A percentile compares a stretch with the other conserved stretches of the same genome.
phyloP scores from a whole-genome alignment of 2,888 invertebrate genomes.

The Athalia rosae region DNA sequence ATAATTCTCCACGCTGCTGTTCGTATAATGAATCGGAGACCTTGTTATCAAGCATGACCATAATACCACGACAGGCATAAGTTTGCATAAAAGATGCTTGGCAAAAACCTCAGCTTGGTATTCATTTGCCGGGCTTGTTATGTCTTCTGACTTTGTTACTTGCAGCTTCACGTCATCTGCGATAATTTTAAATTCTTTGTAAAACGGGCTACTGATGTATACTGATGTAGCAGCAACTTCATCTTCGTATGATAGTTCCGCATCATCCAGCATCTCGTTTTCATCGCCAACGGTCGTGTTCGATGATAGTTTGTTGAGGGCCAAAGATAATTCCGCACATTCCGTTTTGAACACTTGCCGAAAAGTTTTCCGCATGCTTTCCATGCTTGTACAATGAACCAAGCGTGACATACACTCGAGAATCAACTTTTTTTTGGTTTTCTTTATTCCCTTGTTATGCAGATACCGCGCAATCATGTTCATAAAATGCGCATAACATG shows the following conservation, averaged over 20 bases:
- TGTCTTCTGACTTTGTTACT: neutral
- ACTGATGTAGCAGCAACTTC: constrained; percentile 5
- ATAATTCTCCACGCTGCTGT: constrained; percentile 38
- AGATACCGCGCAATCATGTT: constrained; percentile 44
- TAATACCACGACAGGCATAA: constrained; percentile 42
- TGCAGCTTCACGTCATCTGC: constrained; percentile 14
- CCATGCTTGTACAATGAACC: constrained; percentile 25
- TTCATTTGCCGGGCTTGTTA: neutral
- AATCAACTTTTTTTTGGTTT: neutral
- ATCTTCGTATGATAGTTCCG: too few relatives aligned
- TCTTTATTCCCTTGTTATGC: constrained; percentile 11
- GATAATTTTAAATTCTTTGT: constrained; percentile 6
- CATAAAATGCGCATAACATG: constrained; percentile 45
- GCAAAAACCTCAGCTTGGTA: constrained; percentile 27
- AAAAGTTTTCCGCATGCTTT: too few relatives aligned
- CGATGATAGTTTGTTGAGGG: too few relatives aligned
- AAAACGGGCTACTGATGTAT: constrained; percentile 28
- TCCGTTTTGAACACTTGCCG: too few relatives aligned
- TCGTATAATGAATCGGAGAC: constrained; percentile 26
- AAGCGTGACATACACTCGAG: constrained; percentile 40
- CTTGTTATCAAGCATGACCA: constrained; percentile 34
- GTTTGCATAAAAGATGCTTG: constrained; percentile 30
- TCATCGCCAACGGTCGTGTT: too few relatives aligned
- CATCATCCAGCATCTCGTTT: too few relatives aligned
- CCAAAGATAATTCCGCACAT: too few relatives aligned